These are phyloP conservation scores for Scolanthus callimorphus DNA, from an alignment of 92 coral and sea anemone species.

Conservation along the genomic window DNA sequence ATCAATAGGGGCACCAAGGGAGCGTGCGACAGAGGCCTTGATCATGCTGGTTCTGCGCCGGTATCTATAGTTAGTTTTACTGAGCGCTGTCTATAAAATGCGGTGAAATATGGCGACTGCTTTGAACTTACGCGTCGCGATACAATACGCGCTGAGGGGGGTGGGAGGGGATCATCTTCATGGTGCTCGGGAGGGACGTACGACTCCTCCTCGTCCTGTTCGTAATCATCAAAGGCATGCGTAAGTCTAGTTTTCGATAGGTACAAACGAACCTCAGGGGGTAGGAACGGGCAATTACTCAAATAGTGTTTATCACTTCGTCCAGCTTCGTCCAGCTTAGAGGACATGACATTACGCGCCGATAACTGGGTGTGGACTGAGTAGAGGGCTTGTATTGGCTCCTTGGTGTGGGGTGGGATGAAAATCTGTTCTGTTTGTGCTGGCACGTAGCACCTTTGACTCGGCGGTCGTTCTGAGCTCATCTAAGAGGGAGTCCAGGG, in stretches of 20 bases:
- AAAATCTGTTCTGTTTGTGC: too few relatives aligned
- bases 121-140: slow-evolving; percentile 10
- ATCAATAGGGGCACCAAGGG: too few relatives aligned
- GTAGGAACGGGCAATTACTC: slow-evolving; percentile 46
- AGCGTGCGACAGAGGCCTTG: too few relatives aligned
- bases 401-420: too few relatives aligned
- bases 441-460: too few relatives aligned
- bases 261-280: slow-evolving; percentile 32
- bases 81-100: slow-evolving; percentile 11
- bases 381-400: too few relatives aligned
- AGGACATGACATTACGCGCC: slow-evolving; percentile 3
- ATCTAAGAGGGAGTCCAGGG: slow-evolving; percentile 38
- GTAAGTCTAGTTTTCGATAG: slow-evolving; percentile 27
- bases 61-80: slow-evolving; percentile 8
- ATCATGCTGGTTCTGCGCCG: slow-evolving; percentile 15
- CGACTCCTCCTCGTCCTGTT: slow-evolving; percentile 5
- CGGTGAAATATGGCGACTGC: neutral
- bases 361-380: neutral
- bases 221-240: slow-evolving; percentile 19
- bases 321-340: slow-evolving; percentile 13
- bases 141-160: slow-evolving; percentile 14
- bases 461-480: slow-evolving; percentile 31
- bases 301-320: slow-evolving; percentile 30
- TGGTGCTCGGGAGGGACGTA: neutral
- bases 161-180: slow-evolving; percentile 5